phyloP scores from a whole-genome alignment of 2,797 vertebrate genomes.

The Acridotheres tristis region DNA sequence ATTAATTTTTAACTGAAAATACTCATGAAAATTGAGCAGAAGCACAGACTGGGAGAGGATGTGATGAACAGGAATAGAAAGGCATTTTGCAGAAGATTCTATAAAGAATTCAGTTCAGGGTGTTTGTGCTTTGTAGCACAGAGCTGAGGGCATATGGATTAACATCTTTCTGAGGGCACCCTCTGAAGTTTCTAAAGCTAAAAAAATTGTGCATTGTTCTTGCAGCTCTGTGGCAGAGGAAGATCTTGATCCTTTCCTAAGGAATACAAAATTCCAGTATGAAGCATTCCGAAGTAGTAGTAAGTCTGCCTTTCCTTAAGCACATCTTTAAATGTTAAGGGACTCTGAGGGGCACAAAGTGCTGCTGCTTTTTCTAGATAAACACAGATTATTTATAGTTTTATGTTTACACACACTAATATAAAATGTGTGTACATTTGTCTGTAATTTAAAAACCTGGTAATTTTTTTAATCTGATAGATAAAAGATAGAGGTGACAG shows the following conservation, averaged over 20 bases:
- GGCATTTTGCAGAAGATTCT: neutral
- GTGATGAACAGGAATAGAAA: neutral
- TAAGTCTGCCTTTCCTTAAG: constrained; percentile 77
- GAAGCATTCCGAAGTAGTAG: constrained; percentile 91
- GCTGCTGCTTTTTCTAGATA: neutral
- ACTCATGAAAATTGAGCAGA: neutral
- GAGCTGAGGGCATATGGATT: neutral
- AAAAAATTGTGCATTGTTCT: neutral
- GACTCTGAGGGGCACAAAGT: neutral
- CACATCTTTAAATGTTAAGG: neutral
- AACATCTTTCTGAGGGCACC: neutral
- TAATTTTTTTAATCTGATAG: neutral
- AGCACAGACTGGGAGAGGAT: neutral
- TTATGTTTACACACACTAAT: accelerated
- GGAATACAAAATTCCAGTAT: constrained; percentile 88
- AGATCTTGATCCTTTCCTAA: constrained; percentile 87
- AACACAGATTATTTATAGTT: neutral
- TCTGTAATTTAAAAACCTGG: neutral
- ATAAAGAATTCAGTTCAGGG: neutral
- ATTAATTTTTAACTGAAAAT: neutral
- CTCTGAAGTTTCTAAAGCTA: neutral
- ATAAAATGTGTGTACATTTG: accelerated
- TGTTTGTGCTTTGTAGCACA: neutral
- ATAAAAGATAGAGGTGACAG: neutral
- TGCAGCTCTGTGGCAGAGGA: constrained; percentile 83